These are phyloP conservation scores for Corythornis cristatus DNA, from an alignment of 2,113 vertebrate genomes.

Conservation along the genomic window DNA sequence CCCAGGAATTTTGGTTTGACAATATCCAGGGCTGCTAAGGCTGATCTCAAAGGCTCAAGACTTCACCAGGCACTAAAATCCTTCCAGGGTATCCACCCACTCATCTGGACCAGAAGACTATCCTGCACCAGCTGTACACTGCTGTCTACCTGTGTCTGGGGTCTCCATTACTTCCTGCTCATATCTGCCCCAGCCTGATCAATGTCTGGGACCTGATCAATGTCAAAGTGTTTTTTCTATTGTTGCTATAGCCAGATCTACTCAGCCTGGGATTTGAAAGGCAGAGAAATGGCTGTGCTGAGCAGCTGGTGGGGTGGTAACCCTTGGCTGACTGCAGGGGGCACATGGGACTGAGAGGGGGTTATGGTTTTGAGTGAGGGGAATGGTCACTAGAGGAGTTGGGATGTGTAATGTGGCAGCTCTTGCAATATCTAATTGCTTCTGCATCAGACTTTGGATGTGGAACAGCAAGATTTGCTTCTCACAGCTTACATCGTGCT, in stretches of 20 bases:
- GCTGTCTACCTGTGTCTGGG: neutral
- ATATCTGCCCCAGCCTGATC: neutral
- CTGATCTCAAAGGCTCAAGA: neutral
- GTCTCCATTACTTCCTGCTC: neutral
- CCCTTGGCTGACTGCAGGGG: neutral
- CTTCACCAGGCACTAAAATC: neutral
- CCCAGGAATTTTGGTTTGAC: neutral
- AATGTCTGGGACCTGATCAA: fast-evolving
- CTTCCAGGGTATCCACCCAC: fast-evolving
- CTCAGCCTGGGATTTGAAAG: neutral
- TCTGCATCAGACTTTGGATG: neutral
- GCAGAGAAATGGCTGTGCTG: neutral
- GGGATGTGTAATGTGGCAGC: fast-evolving
- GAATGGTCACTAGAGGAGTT: neutral
- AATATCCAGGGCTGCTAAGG: neutral
- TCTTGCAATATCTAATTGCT: neutral
- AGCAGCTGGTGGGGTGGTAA: neutral
- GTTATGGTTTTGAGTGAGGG: neutral
- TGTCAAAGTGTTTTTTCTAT: neutral
- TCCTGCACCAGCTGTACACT: neutral
- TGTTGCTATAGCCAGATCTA: neutral
- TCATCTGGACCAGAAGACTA: neutral
- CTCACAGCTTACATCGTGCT: neutral
- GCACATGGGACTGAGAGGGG: neutral
- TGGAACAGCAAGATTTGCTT: neutral